A percentile compares a stretch with the other conserved stretches of the same genome.
Evolutionary conservation across 1,140 invertebrate genomes (phyloP).

Genomic region (Drosophila auraria): DNA sequence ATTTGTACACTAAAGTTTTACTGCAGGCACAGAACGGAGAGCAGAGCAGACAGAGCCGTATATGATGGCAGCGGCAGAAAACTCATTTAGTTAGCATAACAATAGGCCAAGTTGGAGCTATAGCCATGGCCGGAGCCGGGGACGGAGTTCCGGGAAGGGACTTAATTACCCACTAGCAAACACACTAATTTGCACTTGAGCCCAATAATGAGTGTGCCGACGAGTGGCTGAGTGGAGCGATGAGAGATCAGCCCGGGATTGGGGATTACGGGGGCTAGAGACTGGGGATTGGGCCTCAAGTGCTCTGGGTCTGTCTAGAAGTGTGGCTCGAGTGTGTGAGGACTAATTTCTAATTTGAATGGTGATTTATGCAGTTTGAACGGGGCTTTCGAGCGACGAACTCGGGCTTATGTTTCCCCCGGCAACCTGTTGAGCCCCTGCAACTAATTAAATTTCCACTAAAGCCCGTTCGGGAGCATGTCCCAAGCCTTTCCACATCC

Average conservation of each 20-base stretch:
- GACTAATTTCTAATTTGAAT: slow-evolving; percentile 83
- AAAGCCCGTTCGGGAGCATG: slow-evolving; percentile 19
- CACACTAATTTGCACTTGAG: slow-evolving; percentile 84
- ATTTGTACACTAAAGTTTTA: slow-evolving; percentile 83
- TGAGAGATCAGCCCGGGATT: slow-evolving; percentile 32
- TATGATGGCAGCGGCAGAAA: slow-evolving; percentile 62
- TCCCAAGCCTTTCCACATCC: slow-evolving; percentile 9
- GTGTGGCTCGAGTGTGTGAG: slow-evolving; percentile 52
- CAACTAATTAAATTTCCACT: slow-evolving; percentile 55
- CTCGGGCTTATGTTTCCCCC: slow-evolving; percentile 14
- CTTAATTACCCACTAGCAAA: slow-evolving; percentile 83
- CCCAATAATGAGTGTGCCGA: slow-evolving; percentile 82
- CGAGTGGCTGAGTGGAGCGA: slow-evolving; percentile 57
- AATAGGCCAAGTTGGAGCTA: slow-evolving; percentile 45
- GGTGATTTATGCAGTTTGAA: slow-evolving; percentile 81
- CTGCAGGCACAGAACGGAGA: slow-evolving; percentile 44
- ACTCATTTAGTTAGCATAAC: slow-evolving; percentile 83
- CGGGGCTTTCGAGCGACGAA: slow-evolving; percentile 36
- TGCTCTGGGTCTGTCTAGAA: slow-evolving; percentile 54
- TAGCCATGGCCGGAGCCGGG: neutral
- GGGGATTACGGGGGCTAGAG: slow-evolving; percentile 2
- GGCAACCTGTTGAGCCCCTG: slow-evolving; percentile 47
- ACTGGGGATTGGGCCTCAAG: slow-evolving; percentile 39
- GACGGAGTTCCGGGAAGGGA: slow-evolving; percentile 36
- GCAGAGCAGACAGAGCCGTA: slow-evolving; percentile 47